Percentiles rank a stretch among this genome's conserved stretches.
Conservation (phyloP, 1,140 invertebrate species). For the Myzus persicae region DNA sequence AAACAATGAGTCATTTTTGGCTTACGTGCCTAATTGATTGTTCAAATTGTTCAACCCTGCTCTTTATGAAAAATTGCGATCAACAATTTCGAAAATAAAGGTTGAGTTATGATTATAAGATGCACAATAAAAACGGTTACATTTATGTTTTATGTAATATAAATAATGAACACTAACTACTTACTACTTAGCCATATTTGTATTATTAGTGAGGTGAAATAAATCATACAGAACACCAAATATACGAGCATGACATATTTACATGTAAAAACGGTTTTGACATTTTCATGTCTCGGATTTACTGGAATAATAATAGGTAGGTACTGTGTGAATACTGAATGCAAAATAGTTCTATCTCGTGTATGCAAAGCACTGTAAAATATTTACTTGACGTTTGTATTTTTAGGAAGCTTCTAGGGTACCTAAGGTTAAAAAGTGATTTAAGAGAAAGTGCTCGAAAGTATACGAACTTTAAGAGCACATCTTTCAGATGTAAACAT, state of each 20-base stretch:
- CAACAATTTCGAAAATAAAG: not conserved
- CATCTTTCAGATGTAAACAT: not conserved
- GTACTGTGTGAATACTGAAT: not conserved
- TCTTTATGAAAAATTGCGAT: not conserved
- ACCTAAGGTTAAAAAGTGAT: not conserved
- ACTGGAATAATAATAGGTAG: not conserved
- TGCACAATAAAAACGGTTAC: not conserved
- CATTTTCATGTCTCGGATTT: not conserved
- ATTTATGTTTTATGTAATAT: not conserved
- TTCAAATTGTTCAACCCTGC: not conserved
- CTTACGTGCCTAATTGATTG: not conserved
- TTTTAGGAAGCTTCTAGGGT: not conserved
- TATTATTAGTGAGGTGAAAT: not conserved
- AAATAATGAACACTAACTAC: not conserved
- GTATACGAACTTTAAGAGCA: not conserved
- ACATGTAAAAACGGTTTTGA: not conserved
- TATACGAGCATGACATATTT: not conserved
- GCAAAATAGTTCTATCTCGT: not conserved
- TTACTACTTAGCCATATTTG: not conserved
- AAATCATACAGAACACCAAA: not conserved
- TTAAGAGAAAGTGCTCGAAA: not conserved
- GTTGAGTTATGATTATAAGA: not conserved
- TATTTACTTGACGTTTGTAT: conserved; percentile 20
- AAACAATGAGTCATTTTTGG: not conserved
- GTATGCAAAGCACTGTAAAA: not conserved